Base-by-base conservation (phyloP, 2,797 vertebrate genomes). In the Staurois parvus region DNA sequence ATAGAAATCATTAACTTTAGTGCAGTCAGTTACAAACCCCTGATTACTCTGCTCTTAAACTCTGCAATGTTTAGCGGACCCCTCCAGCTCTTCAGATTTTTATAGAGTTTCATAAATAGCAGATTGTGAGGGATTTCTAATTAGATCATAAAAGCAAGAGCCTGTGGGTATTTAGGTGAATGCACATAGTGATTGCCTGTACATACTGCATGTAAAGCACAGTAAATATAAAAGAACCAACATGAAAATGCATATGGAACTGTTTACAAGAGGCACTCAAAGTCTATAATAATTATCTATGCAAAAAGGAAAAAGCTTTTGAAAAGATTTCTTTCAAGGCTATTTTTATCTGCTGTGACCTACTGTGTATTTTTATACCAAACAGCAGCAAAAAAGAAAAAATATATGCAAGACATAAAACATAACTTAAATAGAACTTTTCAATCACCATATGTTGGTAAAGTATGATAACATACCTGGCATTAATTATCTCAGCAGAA, bases 51-150 rank as follows among this genome's bases (percentile, higher is more conserved):
- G 29, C 52, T 56, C n/a, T 29, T 29, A 76, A 56, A 29, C 29
- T 37, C 42, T 76, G 62, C 59, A 73, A 42, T 83, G 52, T 68
- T 66, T 74, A 11, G 37, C 45, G 13, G 40, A 68, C 64, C 67
- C 42, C 42, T 34, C 66, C 29, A 68, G 72, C 77, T 21, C 62
- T 68, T 30, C 26, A 21, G 29, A 45, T 13, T 80, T 72, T 85
- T 67, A 79, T 80, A 37, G 76, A 21, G 32, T 45, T 73, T 85
- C 29, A 64, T 84, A 85, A 85, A 85, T 85, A 10, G 77, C 70
- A 75, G 30, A 29, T 80, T 74, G 29, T 29, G 15, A 85, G 45
- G 29, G 24, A 76, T 29, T 32, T 80, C 40, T 75, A 85, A 75
- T 75, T 68, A 75, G 59, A 56, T 85, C 72, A 80, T 85, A 84